Percentiles rank a stretch among this genome's conserved stretches.
Evolutionary conservation across 1,140 invertebrate genomes (phyloP).

Genomic region (Dermatophagoides farinae): DNA sequence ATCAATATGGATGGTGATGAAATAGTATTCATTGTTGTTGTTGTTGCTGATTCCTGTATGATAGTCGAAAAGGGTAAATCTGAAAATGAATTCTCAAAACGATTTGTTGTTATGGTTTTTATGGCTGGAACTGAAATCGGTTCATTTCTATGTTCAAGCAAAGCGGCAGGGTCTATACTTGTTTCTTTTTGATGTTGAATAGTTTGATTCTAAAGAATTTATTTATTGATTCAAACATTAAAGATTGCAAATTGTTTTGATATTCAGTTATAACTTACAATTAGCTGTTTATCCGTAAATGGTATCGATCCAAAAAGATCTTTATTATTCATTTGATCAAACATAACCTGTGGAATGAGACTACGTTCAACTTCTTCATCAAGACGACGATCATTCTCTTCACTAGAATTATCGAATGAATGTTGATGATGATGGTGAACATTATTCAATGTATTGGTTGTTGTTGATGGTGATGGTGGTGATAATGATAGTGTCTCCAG

Average conservation of each 20-base stretch:
- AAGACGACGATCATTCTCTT: conserved; percentile 4
- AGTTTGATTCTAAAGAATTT: neutral
- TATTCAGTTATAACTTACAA: neutral
- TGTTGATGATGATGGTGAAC: neutral
- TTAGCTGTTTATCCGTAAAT: conserved; percentile 7
- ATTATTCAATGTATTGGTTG: neutral
- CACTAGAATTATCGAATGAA: neutral
- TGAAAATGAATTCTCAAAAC: neutral
- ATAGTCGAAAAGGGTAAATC: neutral
- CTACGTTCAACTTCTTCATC: conserved; percentile 14
- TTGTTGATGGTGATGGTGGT: too few species aligned
- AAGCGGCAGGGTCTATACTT: neutral
- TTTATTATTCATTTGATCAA: conserved; percentile 5
- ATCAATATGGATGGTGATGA: neutral
- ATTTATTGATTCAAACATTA: too few species aligned
- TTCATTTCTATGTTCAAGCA: neutral
- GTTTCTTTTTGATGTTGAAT: neutral
- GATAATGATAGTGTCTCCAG: neutral
- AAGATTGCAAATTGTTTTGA: neutral
- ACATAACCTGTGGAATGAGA: conserved; percentile 8
- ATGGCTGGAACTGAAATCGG: neutral
- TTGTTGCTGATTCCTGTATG: neutral
- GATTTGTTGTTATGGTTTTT: too few species aligned
- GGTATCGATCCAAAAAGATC: conserved; percentile 15
- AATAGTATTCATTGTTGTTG: neutral